These are phyloP conservation scores for Monoplex corrugatus DNA, from an alignment of 2,888 invertebrate genomes.

Conservation along the genomic window DNA sequence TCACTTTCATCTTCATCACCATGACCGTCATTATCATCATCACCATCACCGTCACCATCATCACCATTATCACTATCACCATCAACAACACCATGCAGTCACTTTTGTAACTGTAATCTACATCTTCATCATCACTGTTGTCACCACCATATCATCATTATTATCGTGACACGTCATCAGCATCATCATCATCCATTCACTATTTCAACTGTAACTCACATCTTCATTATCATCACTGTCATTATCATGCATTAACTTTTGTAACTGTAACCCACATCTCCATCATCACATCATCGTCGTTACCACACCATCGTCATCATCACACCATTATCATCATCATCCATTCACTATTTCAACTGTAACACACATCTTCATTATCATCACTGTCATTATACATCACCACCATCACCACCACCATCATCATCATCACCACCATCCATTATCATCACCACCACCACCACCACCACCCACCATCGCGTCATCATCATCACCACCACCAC, in stretches of 20 bases:
- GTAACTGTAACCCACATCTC: too few species aligned
- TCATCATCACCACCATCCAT: background rate
- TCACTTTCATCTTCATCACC: background rate
- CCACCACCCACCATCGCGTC: too few species aligned
- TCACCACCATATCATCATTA: background rate
- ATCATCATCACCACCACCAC: background rate
- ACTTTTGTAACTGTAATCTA: background rate
- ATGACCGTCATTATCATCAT: background rate
- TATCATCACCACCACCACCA: background rate
- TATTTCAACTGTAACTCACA: background rate
- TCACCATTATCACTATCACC: too few species aligned
- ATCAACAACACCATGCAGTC: background rate
- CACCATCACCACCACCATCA: background rate
- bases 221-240: background rate
- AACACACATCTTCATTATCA: background rate
- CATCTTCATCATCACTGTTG: conserved; percentile 9
- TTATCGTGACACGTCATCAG: background rate
- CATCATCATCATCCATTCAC: background rate
- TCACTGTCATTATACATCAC: background rate
- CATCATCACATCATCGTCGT: background rate
- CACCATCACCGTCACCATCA: background rate
- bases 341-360: background rate
- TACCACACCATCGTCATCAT: background rate
- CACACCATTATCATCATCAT: background rate
- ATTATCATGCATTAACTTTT: background rate